Base-by-base conservation (phyloP, 2,888 invertebrate species). In the Steinernema carpocapsae region DNA sequence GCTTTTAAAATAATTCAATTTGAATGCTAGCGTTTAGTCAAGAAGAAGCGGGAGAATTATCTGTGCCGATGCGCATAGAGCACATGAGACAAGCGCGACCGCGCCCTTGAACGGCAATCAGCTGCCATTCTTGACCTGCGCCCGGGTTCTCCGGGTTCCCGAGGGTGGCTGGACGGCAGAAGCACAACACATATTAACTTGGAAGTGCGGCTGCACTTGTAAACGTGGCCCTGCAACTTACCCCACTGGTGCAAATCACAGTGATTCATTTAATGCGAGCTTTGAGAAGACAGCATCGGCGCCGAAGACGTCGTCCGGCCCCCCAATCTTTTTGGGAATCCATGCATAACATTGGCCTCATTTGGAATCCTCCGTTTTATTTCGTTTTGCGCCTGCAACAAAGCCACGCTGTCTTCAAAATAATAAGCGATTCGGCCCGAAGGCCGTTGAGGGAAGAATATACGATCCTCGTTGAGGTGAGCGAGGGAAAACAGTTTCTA, bases 1-100 rank as follows among this genome's bases (percentile, higher is more conserved):
- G 64, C 64, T 64, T 64, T 64, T 64, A 64, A 64, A 64, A 64
- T 64, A 64, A 64, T 64, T 64, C 32, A 64, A 64, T 73, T 73
- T 59, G 37, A 29, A 48, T 26, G 51, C 64, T 64, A 64, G 64
- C 64, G 64, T 64, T 64, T 64, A 64, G 64, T 64, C 4, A 64
- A 64, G 56, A 64, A 64, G 64, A 64, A 64, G 64, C 64, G 64
- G 32, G 64, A 64, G 64, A 64, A 64, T 64, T 64, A 64, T 64
- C 64, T 29, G 32, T 26, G 26, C 64, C 4, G 32, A 64, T 32
- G 64, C 32, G 64, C 10, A 29, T 1, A 64, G 64, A 64, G 64
- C 64, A 64, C 64, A 64, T 64, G 64, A 64, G 64, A 29, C 64
- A 26, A 17, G 64, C 64, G 56, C 26, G 24, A 4, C 22, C 56